Evolutionary conservation across 1,140 invertebrate genomes (phyloP).

Genomic region (Temnothorax nylanderi): DNA sequence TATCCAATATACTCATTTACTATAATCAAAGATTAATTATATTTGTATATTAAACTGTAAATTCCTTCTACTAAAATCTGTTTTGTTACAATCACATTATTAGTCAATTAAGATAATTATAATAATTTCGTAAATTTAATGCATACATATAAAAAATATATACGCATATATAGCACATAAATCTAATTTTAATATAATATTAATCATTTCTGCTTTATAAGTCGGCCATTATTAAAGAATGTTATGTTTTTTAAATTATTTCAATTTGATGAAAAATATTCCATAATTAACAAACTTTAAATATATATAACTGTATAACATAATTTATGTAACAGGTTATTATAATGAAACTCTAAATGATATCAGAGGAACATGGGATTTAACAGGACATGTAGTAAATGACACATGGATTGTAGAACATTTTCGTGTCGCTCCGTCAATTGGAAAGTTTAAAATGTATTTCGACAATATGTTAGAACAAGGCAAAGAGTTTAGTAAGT

Average conservation of each 20-base stretch:
- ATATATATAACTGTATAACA: neutral
- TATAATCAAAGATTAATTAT: neutral
- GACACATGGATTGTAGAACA: constrained; percentile 16
- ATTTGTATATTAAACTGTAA: neutral
- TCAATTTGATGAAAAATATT: neutral
- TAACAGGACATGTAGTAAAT: neutral
- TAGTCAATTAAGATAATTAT: neutral
- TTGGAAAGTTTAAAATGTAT: neutral
- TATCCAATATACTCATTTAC: neutral
- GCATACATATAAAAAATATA: too few species aligned
- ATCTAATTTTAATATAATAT: neutral
- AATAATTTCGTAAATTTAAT: neutral
- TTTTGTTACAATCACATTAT: neutral
- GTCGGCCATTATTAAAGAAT: neutral
- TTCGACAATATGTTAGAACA: neutral
- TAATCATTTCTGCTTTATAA: neutral
- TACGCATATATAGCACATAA: too few species aligned
- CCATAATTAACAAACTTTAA: neutral
- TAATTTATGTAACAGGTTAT: neutral
- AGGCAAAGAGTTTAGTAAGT: neutral
- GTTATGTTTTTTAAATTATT: neutral
- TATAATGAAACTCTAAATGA: neutral
- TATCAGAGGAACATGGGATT: neutral
- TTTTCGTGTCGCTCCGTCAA: neutral
- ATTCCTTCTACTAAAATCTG: neutral